Base-by-base conservation (phyloP, 2,113 vertebrate genomes). In the Pao palembangensis region DNA sequence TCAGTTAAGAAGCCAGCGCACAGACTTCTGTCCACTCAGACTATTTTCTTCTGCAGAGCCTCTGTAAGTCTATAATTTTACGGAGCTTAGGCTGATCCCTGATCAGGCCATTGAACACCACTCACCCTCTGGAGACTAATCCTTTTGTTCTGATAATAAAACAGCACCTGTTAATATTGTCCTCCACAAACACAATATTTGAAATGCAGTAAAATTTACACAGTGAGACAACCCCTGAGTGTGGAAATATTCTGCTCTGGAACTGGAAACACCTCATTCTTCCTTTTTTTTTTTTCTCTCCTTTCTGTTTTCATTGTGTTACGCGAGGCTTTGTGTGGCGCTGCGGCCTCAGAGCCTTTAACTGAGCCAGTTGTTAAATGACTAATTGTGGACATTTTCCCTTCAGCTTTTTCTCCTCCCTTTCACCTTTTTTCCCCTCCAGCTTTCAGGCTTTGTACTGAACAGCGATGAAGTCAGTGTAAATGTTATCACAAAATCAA, bases 321-420 rank as follows among this genome's bases (percentile, higher is more conserved):
- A 88, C 90, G 89, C 91, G 90, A 88, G 90, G 88, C 91, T 95
- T 93, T 94, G 92, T 93, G 90, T 92, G 93, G 89, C 81, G 83
- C 92, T 83, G 84, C 76, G 85, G 90, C 91, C 90, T 91, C 88
- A 86, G 93, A 92, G 92, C 90, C 92, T 82, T 92, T 93, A 90
- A 87, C 91, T 90, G 92, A 91, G 90, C 91, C 93, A 91, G 91
- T 94, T 92, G 93, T 93, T 95, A 85, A 80, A 91, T 92, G 90
- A 87, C 93, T 98, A 95, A 98, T 96, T 96, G 95, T 94, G 91
- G 90, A 95, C 93, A 96, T 94, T 95, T 92, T 92, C 93, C 92
- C 92, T 65, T 80, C 69, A 82, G 69, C 83, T 71, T 78, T 72
- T 55, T 57, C 68, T 76, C 72, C 67, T 76, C 76, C 78, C 79